A percentile compares a stretch with the other conserved stretches of the same genome.
These are phyloP conservation scores for Volucella bombylans DNA, from an alignment of 2,888 invertebrate genomes.

Conservation along the genomic window DNA sequence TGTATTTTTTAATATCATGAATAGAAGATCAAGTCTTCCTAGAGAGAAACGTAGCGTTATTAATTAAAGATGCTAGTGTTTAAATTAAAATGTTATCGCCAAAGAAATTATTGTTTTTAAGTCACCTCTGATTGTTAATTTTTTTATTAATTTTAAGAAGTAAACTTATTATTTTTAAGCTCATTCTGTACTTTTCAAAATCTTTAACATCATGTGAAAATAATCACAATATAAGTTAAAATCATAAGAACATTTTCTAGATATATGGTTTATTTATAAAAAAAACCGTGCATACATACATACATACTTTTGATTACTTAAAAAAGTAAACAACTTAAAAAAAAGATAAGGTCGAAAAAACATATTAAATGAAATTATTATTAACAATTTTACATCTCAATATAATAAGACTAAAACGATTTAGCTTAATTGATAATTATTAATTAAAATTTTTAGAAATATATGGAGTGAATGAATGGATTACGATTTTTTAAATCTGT, in stretches of 20 bases:
- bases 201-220: slow-evolving; percentile 50
- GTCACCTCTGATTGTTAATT: slow-evolving; percentile 61
- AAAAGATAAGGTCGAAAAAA: slow-evolving; percentile 61
- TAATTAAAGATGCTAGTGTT: slow-evolving; percentile 68
- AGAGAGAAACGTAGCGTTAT: slow-evolving; percentile 67
- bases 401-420: slow-evolving; percentile 74
- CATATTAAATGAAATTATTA: slow-evolving; percentile 71
- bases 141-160: slow-evolving; percentile 64
- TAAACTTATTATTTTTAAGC: slow-evolving; percentile 28
- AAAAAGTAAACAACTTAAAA: slow-evolving; percentile 29
- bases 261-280: slow-evolving; percentile 48
- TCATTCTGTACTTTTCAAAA: slow-evolving; percentile 53
- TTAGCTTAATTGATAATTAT: slow-evolving; percentile 74
- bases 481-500: slow-evolving; percentile 81
- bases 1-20: slow-evolving; percentile 73
- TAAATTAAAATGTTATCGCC: slow-evolving; percentile 73
- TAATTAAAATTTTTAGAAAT: slow-evolving; percentile 73
- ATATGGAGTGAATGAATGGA: slow-evolving; percentile 75
- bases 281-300: slow-evolving; percentile 45
- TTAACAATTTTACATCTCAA: slow-evolving; percentile 74
- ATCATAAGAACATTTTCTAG: slow-evolving; percentile 31
- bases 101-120: slow-evolving; percentile 71
- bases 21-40: slow-evolving; percentile 74
- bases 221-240: slow-evolving; percentile 10
- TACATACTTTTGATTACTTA: slow-evolving; percentile 58